Base-by-base conservation (phyloP, 53 echinoderm and acorn worm genomes). In the Pentamera pediparva region DNA sequence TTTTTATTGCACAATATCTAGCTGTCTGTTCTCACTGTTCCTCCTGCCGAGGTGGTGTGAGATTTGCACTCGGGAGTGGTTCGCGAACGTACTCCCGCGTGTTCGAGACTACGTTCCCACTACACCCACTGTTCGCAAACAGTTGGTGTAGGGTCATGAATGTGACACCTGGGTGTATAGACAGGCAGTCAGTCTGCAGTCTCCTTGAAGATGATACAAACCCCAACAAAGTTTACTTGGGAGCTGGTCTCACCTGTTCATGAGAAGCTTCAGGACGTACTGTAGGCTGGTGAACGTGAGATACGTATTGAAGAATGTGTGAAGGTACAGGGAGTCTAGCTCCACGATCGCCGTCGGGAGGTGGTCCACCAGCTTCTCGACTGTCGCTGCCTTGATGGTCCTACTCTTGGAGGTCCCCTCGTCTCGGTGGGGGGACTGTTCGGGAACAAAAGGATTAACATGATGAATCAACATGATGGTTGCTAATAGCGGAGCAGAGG, bases 231-330 rank as follows among this genome's bases (percentile, higher is more conserved):
- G 51, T n/a, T n/a, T n/a, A n/a, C n/a, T n/a, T n/a, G n/a, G 55
- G 0, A 25, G 55, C 28, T 2, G 11, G 24, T 55, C 76, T 69
- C 47, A 91, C 88, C 88, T 89, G 37, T 76, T 57, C 25, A 92
- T 57, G 17, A 92, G 62, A 35, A 89, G 85, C 26, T 76, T 48
- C 6, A 95, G 78, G 26, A 91, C 91, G 59, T 95, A 74, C 65
- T 67, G 82, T 48, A 86, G 77, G 26, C 70, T 92, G 13, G 83
- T 92, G 64, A 92, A 98, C 11, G 98, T 92, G 69, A 85, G 84
- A 54, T 98, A 98, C 0, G 98, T 98, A 38, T 78, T 82, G 80
- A 98, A 86, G 78, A 98, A 98, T 45, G 91, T 85, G 51, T 89
- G 88, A 54, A 98, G 83, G 78, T 92, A 98, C 47, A 88, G 79